These are phyloP conservation scores for Apamea anceps DNA, from an alignment of 2,888 invertebrate genomes.

Conservation along the genomic window DNA sequence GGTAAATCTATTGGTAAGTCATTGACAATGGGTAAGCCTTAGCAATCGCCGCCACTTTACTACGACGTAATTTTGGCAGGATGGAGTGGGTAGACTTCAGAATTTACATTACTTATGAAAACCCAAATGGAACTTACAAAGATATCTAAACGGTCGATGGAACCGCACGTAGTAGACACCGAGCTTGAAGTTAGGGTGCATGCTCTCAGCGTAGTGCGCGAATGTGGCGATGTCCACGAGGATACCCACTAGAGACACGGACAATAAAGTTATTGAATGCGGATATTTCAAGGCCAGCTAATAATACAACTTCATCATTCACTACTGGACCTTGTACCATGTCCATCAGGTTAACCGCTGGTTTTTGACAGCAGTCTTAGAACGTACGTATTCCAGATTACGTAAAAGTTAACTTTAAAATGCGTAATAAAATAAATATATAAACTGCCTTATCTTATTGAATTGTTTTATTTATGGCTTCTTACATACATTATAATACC, in stretches of 20 bases:
- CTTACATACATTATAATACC: too few relatives aligned
- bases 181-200: conserved; percentile 61
- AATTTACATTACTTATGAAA: background rate
- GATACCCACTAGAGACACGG: conserved; percentile 73
- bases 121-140: conserved; percentile 69
- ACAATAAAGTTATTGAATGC: background rate
- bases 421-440: too few relatives aligned
- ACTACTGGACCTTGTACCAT: too few relatives aligned
- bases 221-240: conserved; percentile 75
- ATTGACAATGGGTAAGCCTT: too few relatives aligned
- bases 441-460: too few relatives aligned
- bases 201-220: conserved; percentile 68
- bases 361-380: too few relatives aligned
- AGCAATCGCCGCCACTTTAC: background rate
- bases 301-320: background rate
- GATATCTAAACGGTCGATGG: conserved; percentile 79
- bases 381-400: too few relatives aligned
- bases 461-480: too few relatives aligned
- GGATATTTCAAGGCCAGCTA: background rate
- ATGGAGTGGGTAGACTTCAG: background rate
- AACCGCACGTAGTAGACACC: conserved; percentile 78
- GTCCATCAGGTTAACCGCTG: too few relatives aligned
- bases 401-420: too few relatives aligned
- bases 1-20: too few relatives aligned
- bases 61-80: background rate